phyloP scores from a whole-genome alignment of 2,113 vertebrate species.

The Triplophysa tibetana region DNA sequence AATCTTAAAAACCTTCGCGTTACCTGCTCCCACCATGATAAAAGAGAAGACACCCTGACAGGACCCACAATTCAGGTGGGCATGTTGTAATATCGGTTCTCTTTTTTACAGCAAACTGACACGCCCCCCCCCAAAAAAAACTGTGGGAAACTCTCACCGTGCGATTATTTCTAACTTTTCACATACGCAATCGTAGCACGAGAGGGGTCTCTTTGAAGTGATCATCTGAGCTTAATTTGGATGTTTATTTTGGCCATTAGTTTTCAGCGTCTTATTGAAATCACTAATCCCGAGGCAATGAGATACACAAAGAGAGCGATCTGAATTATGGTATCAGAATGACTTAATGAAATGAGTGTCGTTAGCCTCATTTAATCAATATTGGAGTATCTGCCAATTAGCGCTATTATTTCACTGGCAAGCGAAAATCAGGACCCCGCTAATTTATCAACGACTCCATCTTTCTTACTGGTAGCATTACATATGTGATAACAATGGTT shows the following conservation, averaged over 20 bases:
- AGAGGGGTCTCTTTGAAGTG: constrained; percentile 2
- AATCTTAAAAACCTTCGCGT: constrained; percentile 66
- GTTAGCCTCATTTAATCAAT: constrained; percentile 78
- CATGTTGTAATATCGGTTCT: constrained; percentile 68
- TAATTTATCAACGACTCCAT: constrained; percentile 71
- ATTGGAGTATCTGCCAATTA: constrained; percentile 80
- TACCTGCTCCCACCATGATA: constrained; percentile 65
- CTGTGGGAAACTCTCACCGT: constrained; percentile 27
- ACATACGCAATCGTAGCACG: constrained; percentile 20
- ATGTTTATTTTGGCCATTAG: constrained; percentile 43
- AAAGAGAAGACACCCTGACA: constrained; percentile 67
- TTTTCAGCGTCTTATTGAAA: constrained; percentile 62
- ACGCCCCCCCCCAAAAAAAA: background rate
- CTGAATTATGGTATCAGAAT: constrained; percentile 64
- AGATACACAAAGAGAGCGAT: constrained; percentile 62
- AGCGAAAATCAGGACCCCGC: constrained; percentile 68
- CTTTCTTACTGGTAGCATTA: constrained; percentile 71
- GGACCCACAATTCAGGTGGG: constrained; percentile 63
- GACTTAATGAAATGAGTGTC: constrained; percentile 73
- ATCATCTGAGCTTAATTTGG: constrained; percentile 36
- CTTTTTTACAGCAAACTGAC: constrained; percentile 61
- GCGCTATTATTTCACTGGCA: constrained; percentile 72
- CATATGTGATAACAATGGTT: constrained; percentile 78
- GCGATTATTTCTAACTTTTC: constrained; percentile 26
- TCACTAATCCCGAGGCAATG: constrained; percentile 65